Base-by-base conservation (phyloP, 2,888 invertebrate species). In the Gastracanthus pulcherrimus region DNA sequence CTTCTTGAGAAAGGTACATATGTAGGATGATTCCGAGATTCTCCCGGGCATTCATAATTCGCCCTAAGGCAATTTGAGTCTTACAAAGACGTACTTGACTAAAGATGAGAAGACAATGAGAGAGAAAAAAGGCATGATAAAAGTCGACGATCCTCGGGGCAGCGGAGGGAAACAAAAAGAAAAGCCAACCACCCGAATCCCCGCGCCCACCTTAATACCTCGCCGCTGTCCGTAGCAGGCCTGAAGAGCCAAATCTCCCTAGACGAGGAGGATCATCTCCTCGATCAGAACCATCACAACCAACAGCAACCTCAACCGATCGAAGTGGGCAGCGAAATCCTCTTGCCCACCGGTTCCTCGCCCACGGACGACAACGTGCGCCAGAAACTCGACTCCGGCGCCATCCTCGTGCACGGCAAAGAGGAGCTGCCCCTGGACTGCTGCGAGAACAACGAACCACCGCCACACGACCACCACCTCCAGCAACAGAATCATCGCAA, bases 381-480 rank as follows among this genome's bases (percentile, higher is more conserved):
- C 87, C 91, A 89, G 93, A 93, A 93, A 92, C 92, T 92, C 92
- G 92, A 85, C 89, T 91, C 91, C 89, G 93, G 85, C 86, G 92
- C 89, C 88, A 93, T 89, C 88, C 89, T 87, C 90, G 93, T 88
- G 84, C 92, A 95, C 85, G 96, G 95, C 16, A 94, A 94, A 88
- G 96, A 96, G 89, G 96, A 96, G 91, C 90, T 95, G 85, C 95
- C 96, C 0, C 93, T 93, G 16, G 67, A 60, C 23, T 83, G 77
- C 41, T 80, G 78, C 72, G 81, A 84, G 67, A 82, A 83, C 72
- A 60, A 76, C 3, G 74, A 70, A 34, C 41, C 76, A 3, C 23
- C 38, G n/a, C 51, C 74, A 9, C 70, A 58, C 60, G 51, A 16
- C 1, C 80, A 76, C 9, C 71, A 77, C n/a, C 48, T 16, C 9